A percentile compares a stretch with the other conserved stretches of the same genome.
Evolutionary conservation across 1,140 invertebrate genomes (phyloP).

Genomic region (Diprion similis): DNA sequence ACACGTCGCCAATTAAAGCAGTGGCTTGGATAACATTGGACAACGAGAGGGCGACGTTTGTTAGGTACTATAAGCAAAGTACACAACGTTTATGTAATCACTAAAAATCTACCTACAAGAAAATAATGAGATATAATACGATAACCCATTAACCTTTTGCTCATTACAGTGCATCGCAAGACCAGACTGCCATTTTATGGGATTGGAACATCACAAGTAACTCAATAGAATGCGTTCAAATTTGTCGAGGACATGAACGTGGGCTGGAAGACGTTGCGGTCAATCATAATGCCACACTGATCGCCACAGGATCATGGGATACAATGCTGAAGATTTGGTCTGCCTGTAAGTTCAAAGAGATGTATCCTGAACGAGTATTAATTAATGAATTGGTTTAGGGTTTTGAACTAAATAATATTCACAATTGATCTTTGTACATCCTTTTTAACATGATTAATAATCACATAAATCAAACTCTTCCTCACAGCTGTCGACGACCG

Average conservation of each 20-base stretch:
- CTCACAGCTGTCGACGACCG: constrained; percentile 46
- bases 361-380: constrained; percentile 7
- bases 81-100: no score
- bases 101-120: no score
- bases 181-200: constrained; percentile 93
- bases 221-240: constrained; percentile 79
- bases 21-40: constrained; percentile 83
- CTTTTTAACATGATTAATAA: constrained; percentile 24
- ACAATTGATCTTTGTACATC: constrained; percentile 54
- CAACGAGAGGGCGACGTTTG: constrained; percentile 72
- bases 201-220: constrained; percentile 81
- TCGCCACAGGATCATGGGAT: constrained; percentile 96
- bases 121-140: no score
- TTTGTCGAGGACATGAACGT: constrained; percentile 88
- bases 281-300: constrained; percentile 67
- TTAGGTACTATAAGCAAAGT: constrained; percentile 64
- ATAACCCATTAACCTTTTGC: background rate
- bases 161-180: constrained; percentile 79
- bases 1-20: constrained; percentile 84
- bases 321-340: constrained; percentile 82
- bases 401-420: constrained; percentile 36
- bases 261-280: constrained; percentile 86
- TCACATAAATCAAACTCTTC: constrained; percentile 17
- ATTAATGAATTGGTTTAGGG: background rate
- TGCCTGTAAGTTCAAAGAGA: constrained; percentile 60